Base-by-base conservation (phyloP, 2,113 vertebrate genomes). In the Cichladusa arquata region DNA sequence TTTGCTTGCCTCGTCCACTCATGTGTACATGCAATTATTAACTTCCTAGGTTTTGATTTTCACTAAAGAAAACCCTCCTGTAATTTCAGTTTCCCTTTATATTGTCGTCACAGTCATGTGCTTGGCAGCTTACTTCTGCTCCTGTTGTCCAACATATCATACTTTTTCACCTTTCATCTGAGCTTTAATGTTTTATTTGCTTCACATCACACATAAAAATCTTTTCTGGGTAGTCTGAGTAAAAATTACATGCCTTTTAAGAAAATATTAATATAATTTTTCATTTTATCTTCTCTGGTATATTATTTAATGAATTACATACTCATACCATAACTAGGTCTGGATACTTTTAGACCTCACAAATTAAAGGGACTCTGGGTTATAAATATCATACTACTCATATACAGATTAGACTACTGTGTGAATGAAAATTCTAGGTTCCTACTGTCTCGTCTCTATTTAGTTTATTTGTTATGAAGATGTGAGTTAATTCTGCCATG, bases 371-470 rank as follows among this genome's bases (percentile, higher is more conserved):
- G 5, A 9, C 6, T 48, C 29, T 47, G 18, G 18, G 14, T 51
- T 79, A 34, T 24, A 45, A 44, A 8, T 56, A 26, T 54, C 9
- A 28, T 10, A 45, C 5, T 54, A 20, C 9, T 11, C 15, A 51
- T 24, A 23, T 67, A 67, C 26, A 56, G 28, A 54, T 8, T 38
- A 20, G 20, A 82, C 6, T 44, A 48, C 19, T 25, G 3, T 10
- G 11, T 48, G 31, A 60, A 26, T 47, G 57, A 72, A 67, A 57
- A 13, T 10, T 82, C 65, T 42, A 81, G 6, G 4, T 15, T 73
- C 6, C 10, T 86, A 31, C n/a, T 48, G 5, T 53, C 13, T 89
- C 0, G 0, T 4, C 2, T 20, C 4, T 51, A 22, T 17, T 54
- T 62, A 5, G 5, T 54, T 92, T 73, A 42, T 81, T 64, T 57